Base-by-base conservation (phyloP, 2,888 invertebrate genomes). In the Dryocosmus kuriphilus region DNA sequence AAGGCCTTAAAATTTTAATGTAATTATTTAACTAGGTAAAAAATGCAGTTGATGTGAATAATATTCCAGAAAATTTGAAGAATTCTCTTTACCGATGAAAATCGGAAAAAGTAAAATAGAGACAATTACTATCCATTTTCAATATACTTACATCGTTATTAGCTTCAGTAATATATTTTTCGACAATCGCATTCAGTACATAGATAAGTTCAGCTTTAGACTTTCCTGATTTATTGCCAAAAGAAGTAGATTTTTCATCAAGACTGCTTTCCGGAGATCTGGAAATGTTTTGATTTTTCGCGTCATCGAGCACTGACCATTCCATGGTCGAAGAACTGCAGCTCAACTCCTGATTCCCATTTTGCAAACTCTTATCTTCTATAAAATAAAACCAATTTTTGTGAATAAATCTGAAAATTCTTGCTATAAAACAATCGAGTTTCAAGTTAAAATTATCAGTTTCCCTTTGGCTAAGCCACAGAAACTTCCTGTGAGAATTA, bases 261-360 rank as follows among this genome's bases (percentile, higher is more conserved):
- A 89, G 83, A 79, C 90, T 89, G 41, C 87, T 83, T 30, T 87
- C 85, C 61, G 88, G 83, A 71, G 90, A 88, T 86, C 89, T 86
- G 51, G 90, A 88, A 74, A 89, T 84, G 74, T 86, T 90, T 78
- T 90, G 92, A 88, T 88, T 93, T 89, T 88, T 86, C 65, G 88
- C 80, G 79, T 77, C 85, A 79, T 90, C 90, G 77, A 88, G 81
- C 30, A 86, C 83, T 30, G 88, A 82, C 87, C 88, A 86, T 32
- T 89, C 90, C 82, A 88, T 87, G 76, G 85, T 88, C 46, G 87
- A 87, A 7, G 88, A 84, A 63, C 86, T 86, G 86, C 89, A 88
- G 79, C 84, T 86, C 82, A 89, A 84, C 76, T 94, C 94, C 79
- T 94, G 93, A 65, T 94, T 94, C 76, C 94, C 93, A 61, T 94